phyloP scores from a whole-genome alignment of 1,140 invertebrate genomes.

The Ceratina calcarata region DNA sequence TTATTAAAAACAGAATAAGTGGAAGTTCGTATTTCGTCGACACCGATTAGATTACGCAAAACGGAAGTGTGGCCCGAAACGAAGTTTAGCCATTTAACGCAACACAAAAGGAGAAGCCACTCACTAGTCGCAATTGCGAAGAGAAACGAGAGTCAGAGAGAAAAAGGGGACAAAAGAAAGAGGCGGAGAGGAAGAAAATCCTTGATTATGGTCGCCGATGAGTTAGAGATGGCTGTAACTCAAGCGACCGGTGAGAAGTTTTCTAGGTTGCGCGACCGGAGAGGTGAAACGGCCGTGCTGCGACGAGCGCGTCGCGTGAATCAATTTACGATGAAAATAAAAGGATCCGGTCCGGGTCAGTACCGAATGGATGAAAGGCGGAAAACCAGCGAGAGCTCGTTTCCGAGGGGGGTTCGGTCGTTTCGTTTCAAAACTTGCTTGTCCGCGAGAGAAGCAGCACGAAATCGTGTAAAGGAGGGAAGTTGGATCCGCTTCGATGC shows the following conservation, averaged over 20 bases:
- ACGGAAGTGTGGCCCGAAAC: background rate
- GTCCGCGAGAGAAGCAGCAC: background rate
- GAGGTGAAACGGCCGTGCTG: background rate
- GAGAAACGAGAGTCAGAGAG: background rate
- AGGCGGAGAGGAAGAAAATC: conserved; percentile 5
- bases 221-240: conserved; percentile 44
- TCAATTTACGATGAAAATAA: conserved; percentile 63
- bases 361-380: background rate
- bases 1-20: too few species aligned
- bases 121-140: background rate
- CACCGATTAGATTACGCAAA: background rate
- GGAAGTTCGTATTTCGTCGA: too few species aligned
- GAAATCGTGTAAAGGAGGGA: conserved; percentile 47
- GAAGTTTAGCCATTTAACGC: too few species aligned
- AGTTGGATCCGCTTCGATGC: conserved; percentile 33
- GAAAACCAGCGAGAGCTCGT: conserved; percentile 15
- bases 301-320: conserved; percentile 32
- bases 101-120: background rate
- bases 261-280: conserved; percentile 17
- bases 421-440: background rate
- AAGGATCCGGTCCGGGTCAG: conserved; percentile 40
- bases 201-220: conserved; percentile 1
- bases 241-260: conserved; percentile 46
- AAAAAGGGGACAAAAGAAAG: background rate
- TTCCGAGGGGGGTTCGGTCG: too few species aligned